A percentile compares a stretch with the other conserved stretches of the same genome.
These are phyloP conservation scores for Drosophila falleni DNA, from an alignment of 2,888 invertebrate genomes.

Conservation along the genomic window DNA sequence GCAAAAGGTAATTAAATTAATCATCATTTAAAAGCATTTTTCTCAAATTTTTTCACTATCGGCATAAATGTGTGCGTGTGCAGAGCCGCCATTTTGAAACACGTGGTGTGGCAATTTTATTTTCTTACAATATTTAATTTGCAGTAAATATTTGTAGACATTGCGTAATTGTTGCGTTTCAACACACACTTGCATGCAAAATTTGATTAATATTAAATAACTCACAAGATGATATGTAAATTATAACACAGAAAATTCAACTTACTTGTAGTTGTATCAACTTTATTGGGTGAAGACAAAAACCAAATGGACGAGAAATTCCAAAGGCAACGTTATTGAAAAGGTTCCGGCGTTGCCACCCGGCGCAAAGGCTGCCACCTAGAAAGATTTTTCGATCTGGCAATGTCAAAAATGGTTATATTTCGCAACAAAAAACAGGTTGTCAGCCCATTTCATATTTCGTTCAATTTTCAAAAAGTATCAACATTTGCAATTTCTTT, in stretches of 20 bases:
- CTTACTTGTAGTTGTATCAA: constrained; percentile 84
- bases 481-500: too few relatives aligned
- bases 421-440: too few relatives aligned
- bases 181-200: neutral
- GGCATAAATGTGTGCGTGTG: neutral
- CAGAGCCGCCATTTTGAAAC: constrained; percentile 74
- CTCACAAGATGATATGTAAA: neutral
- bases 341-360: too few relatives aligned
- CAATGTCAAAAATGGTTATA: too few relatives aligned
- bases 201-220: neutral
- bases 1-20: constrained; percentile 83
- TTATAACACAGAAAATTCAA: neutral
- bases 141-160: neutral
- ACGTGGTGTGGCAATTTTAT: constrained; percentile 52
- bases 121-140: neutral
- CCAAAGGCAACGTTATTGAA: too few relatives aligned
- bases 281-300: constrained; percentile 83
- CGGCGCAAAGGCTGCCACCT: too few relatives aligned
- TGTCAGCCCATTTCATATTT: too few relatives aligned
- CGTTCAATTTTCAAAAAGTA: too few relatives aligned
- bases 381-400: too few relatives aligned
- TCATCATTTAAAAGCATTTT: constrained; percentile 81
- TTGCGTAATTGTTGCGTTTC: neutral
- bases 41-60: neutral
- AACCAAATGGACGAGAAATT: constrained; percentile 84